Base-by-base conservation (phyloP, 1,140 invertebrate species). In the Temnothorax curvispinosus region DNA sequence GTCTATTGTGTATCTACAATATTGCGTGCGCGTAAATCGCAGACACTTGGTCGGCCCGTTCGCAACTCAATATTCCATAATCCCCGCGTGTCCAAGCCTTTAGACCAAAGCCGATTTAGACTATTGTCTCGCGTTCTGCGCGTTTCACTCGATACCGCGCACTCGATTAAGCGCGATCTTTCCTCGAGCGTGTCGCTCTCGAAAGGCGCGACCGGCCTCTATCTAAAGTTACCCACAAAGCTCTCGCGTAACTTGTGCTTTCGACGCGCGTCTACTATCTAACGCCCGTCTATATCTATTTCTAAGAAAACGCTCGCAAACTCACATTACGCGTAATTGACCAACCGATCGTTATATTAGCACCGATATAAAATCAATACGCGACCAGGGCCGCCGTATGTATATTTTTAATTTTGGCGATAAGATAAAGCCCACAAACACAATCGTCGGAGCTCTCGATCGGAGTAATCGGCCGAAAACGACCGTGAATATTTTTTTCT, bases 351-450 rank as follows among this genome's bases (percentile, higher is more conserved):
- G 41, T 47, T 21, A 64, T 64, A 65, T 65, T 44, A n/a, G 18
- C 44, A 15, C 1, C 67, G 80, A 74, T 84, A 84, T 21, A 21
- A 50, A n/a, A 84, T 84, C 80, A 62, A 84, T 64, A 21, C 13
- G 35, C 62, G 44, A 35, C 21, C 47, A 8, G 9, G n/a, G 15
- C 54, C 52, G 52, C 15, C 50, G 27, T 27, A 27, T 13, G 21
- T 13, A 8, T 75, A 38, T 75, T 84, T 84, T 74, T 75, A 84
- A 84, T 84, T 75, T 50, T n/a, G 27, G 18, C 41, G 78, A 84
- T 84, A 84, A 84, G 80, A 84, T 84, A 84, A 75, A 84, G 54
- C 27, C 67, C 38, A 18, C 47, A 65, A 3, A 13, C 18, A 15
- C 41, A 27, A 56, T 72, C 67, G 27, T 35, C 13, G 67, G 21